Conservation (phyloP, 2,888 invertebrate genomes). For the Eristalis tenax region DNA sequence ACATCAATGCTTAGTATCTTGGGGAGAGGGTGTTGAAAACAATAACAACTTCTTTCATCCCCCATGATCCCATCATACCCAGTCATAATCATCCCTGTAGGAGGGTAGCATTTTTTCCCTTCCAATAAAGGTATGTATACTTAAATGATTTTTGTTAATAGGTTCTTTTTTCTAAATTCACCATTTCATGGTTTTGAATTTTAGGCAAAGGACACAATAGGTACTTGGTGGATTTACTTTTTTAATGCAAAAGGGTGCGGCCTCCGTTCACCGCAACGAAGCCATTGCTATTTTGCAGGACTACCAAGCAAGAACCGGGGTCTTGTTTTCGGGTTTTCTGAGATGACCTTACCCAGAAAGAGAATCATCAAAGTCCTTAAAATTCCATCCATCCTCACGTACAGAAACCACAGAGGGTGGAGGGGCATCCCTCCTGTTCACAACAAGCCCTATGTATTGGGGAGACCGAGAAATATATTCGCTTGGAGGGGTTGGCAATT, state of each 20-base stretch:
- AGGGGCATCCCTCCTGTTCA: conserved; percentile 5
- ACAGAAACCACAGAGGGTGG: not conserved
- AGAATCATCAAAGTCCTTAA: conserved; percentile 56
- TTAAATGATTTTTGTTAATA: conserved; percentile 9
- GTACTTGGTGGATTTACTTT: conserved; percentile 39
- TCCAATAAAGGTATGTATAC: conserved; percentile 1
- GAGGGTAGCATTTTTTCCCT: not conserved
- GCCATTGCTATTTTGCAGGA: conserved; percentile 26
- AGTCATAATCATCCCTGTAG: conserved; percentile 40
- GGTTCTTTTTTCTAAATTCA: conserved; percentile 7
- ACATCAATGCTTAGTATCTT: conserved; percentile 37
- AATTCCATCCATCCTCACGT: conserved; percentile 34
- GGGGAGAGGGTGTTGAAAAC: conserved; percentile 58
- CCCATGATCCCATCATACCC: conserved; percentile 52
- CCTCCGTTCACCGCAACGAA: conserved; percentile 9
- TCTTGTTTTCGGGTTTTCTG: conserved; percentile 30
- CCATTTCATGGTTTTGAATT: conserved; percentile 16
- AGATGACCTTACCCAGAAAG: conserved; percentile 58
- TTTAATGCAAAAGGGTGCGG: conserved; percentile 65
- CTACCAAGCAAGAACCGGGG: conserved; percentile 12
- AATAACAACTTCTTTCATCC: conserved; percentile 69
- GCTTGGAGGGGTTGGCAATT: conserved; percentile 49
- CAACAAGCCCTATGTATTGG: conserved; percentile 45
- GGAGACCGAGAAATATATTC: conserved; percentile 25
- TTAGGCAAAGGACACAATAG: conserved; percentile 29